Conservation (phyloP, 2,113 vertebrate species). For the Otocyon megalotis region DNA sequence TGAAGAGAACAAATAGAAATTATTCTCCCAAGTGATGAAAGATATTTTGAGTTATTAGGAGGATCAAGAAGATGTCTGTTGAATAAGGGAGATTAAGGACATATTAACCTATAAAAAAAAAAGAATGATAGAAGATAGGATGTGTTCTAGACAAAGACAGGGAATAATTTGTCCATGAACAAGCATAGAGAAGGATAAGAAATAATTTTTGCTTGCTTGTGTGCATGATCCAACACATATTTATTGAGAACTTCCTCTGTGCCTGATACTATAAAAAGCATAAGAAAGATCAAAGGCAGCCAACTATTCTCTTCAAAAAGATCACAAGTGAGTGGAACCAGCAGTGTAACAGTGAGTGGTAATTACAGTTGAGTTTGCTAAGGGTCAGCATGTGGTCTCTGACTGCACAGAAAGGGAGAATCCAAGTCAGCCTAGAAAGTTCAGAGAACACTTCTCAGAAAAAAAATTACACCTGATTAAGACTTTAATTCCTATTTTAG, state of each 20-base stretch:
- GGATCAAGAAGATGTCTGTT: not conserved
- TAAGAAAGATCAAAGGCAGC: not conserved
- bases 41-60: not conserved
- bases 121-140: not conserved
- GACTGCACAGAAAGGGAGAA: not conserved
- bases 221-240: not conserved
- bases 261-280: not conserved
- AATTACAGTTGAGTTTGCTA: not conserved
- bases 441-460: not conserved
- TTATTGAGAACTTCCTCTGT: not conserved
- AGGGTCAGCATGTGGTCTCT: not conserved
- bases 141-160: not conserved
- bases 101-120: not conserved
- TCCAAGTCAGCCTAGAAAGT: accelerated
- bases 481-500: not conserved
- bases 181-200: not conserved
- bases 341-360: not conserved
- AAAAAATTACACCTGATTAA: not conserved
- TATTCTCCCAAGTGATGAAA: not conserved
- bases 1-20: not conserved
- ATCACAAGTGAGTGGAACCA: not conserved
- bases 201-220: not conserved
- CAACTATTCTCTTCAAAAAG: not conserved
- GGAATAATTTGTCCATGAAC: not conserved
- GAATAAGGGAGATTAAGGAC: not conserved